Conservation (phyloP, 2,113 vertebrate species). For the Myotis yumanensis region DNA sequence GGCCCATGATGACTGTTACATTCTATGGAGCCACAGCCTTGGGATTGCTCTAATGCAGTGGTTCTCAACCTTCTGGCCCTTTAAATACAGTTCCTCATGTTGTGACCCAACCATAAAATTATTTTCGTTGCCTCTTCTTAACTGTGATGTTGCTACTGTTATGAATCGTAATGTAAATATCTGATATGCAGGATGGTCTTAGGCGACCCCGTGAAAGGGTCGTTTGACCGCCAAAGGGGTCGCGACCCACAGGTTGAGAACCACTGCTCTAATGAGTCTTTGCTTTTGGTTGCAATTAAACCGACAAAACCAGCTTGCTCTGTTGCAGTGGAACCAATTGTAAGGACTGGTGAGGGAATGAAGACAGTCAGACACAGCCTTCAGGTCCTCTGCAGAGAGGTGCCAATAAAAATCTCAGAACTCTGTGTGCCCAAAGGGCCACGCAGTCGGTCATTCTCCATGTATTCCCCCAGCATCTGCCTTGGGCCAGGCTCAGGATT, state of each 20-base stretch:
- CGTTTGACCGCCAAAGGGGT: too few relatives aligned
- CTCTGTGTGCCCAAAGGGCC: not conserved
- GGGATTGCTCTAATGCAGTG: not conserved
- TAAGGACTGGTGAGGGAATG: not conserved
- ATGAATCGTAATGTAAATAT: too few relatives aligned
- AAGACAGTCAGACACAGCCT: not conserved
- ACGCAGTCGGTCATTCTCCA: not conserved
- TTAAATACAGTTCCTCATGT: too few relatives aligned
- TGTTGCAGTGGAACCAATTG: not conserved
- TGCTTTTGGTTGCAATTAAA: not conserved
- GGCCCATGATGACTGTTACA: not conserved
- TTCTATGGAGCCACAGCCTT: not conserved
- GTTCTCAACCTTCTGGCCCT: too few relatives aligned
- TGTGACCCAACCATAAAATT: too few relatives aligned
- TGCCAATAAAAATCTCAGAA: not conserved
- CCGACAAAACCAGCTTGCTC: not conserved
- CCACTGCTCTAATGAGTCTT: not conserved
- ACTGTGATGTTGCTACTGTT: too few relatives aligned
- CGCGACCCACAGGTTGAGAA: too few relatives aligned
- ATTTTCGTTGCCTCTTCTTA: too few relatives aligned
- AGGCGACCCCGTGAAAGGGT: too few relatives aligned
- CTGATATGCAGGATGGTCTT: too few relatives aligned
- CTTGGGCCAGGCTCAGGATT: not conserved
- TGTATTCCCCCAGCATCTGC: not conserved
- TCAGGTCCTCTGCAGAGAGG: fast-evolving